A percentile compares a stretch with the other conserved stretches of the same genome.
Evolutionary conservation across 2,888 invertebrate genomes (phyloP).

Genomic region (Hedychridium roseum): DNA sequence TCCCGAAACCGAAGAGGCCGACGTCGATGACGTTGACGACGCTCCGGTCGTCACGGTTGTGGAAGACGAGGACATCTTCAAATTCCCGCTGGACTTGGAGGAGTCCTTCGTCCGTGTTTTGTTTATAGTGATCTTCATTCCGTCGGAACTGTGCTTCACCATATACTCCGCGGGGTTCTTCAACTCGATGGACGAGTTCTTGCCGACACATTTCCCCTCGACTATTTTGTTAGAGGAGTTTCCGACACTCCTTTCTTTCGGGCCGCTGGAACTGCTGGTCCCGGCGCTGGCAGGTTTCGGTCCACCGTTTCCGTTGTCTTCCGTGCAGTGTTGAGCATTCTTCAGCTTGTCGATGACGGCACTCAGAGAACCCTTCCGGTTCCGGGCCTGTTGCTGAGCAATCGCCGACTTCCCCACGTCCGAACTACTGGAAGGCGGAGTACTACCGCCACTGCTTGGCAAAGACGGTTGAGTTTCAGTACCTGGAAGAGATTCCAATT

Average conservation of each 20-base stretch:
- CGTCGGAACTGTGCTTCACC: slow-evolving; percentile 88
- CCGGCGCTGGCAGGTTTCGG: slow-evolving; percentile 67
- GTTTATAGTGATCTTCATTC: slow-evolving; percentile 91
- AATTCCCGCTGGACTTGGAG: slow-evolving; percentile 62
- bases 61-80: slow-evolving; percentile 49
- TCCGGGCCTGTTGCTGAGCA: slow-evolving; percentile 68
- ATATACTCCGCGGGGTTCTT: slow-evolving; percentile 83
- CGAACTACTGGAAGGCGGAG: slow-evolving; percentile 68
- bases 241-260: slow-evolving; percentile 45
- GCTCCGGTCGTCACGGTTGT: slow-evolving; percentile 22
- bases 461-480: slow-evolving; percentile 41
- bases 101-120: slow-evolving; percentile 83
- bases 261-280: slow-evolving; percentile 37
- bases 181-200: slow-evolving; percentile 62
- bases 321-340: slow-evolving; percentile 75
- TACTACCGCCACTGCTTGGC: slow-evolving; percentile 54
- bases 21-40: slow-evolving; percentile 65
- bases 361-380: slow-evolving; percentile 79
- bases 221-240: slow-evolving; percentile 53
- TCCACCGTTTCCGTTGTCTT: slow-evolving; percentile 66
- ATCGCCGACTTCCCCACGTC: slow-evolving; percentile 71
- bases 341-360: slow-evolving; percentile 89
- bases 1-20: slow-evolving; percentile 55
- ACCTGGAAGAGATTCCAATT: slow-evolving; percentile 70
- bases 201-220: slow-evolving; percentile 54